Conservation (phyloP, 2,888 invertebrate genomes). For the Andrena camellia region DNA sequence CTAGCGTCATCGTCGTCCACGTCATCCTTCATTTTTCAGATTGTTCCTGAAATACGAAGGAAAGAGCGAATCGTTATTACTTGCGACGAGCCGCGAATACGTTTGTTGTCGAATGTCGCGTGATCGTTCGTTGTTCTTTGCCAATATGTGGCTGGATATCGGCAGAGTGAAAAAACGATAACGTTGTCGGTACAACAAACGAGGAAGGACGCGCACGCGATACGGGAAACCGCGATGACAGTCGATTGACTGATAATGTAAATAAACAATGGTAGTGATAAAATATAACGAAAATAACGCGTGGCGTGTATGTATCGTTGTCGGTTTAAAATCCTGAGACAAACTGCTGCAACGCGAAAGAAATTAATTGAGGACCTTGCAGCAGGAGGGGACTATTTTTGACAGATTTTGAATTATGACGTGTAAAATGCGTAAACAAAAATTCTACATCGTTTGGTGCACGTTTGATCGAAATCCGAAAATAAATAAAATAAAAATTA, state of each 20-base stretch:
- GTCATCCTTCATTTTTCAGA: slow-evolving; percentile 78
- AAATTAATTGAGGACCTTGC: neutral
- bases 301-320: neutral
- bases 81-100: neutral
- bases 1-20: slow-evolving; percentile 77
- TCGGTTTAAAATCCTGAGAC: neutral
- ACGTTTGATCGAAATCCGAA: no score
- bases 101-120: no score
- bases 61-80: neutral
- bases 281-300: neutral
- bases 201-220: neutral
- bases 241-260: slow-evolving; percentile 18
- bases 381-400: neutral
- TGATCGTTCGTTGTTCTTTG: neutral
- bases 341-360: neutral
- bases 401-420: neutral
- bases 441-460: no score
- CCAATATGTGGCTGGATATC: slow-evolving; percentile 7
- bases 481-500: no score
- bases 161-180: slow-evolving; percentile 1
- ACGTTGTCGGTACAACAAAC: neutral
- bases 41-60: slow-evolving; percentile 58
- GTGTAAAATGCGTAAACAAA: no score
- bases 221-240: slow-evolving; percentile 9
- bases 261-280: slow-evolving; percentile 14